A percentile compares a stretch with the other conserved stretches of the same genome.
These are phyloP conservation scores for Lithobates pipiens DNA, from an alignment of 2,797 vertebrate genomes.

Conservation along the genomic window DNA sequence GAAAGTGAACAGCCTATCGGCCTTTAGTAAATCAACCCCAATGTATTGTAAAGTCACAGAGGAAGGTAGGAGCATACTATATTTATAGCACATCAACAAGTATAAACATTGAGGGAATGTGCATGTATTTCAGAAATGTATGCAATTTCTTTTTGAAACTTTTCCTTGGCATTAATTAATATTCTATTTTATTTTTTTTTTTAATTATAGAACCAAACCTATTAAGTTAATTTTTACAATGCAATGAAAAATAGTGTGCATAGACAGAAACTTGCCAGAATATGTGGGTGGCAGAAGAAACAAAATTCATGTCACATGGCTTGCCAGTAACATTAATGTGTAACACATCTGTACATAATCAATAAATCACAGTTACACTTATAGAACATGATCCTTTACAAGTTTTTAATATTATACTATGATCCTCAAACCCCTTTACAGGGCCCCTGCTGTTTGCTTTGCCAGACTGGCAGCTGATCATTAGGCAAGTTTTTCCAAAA, in stretches of 20 bases:
- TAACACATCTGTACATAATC: slow-evolving; percentile 35
- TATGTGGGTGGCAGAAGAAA: slow-evolving; percentile 31
- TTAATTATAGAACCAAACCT: neutral
- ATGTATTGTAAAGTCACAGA: too few species aligned
- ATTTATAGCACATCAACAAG: too few species aligned
- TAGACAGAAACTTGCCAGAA: neutral
- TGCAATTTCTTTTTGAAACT: too few species aligned
- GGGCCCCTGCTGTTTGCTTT: neutral
- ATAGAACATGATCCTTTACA: slow-evolving; percentile 22
- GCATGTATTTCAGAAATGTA: too few species aligned
- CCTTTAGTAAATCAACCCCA: too few species aligned
- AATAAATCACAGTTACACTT: slow-evolving; percentile 33
- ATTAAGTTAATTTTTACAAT: neutral
- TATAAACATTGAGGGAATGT: too few species aligned
- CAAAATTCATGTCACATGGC: neutral
- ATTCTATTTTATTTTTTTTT: neutral
- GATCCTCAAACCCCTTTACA: neutral
- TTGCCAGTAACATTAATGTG: slow-evolving; percentile 15
- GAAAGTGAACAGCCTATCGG: too few species aligned
- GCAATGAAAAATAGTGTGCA: neutral
- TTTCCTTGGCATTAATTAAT: neutral
- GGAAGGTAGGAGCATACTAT: too few species aligned
- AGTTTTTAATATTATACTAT: neutral
- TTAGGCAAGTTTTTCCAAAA: neutral
- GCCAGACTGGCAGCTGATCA: neutral